A percentile compares a stretch with the other conserved stretches of the same genome.
These are phyloP conservation scores for Plutella xylostella DNA, from an alignment of 2,888 invertebrate species.

Conservation along the genomic window DNA sequence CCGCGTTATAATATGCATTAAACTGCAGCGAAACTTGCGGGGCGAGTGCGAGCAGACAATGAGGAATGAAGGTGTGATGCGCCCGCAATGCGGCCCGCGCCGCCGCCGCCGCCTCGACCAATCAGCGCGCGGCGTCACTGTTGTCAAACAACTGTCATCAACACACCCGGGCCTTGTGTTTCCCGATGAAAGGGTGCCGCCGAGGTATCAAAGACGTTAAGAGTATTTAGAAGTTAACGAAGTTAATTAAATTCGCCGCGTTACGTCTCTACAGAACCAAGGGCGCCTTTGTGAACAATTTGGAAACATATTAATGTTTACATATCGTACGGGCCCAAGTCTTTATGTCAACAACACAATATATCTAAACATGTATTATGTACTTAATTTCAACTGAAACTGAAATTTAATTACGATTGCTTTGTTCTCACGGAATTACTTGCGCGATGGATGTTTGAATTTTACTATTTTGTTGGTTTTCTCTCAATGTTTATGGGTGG, in stretches of 20 bases:
- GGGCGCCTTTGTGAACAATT: slow-evolving; percentile 60
- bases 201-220: slow-evolving; percentile 66
- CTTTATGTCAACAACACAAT: slow-evolving; percentile 32
- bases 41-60: slow-evolving; percentile 52
- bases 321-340: slow-evolving; percentile 52
- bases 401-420: slow-evolving; percentile 48
- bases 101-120: slow-evolving; percentile 20
- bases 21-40: slow-evolving; percentile 54
- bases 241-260: slow-evolving; percentile 67
- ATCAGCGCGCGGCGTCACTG: slow-evolving; percentile 23
- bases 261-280: slow-evolving; percentile 59
- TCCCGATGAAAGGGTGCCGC: slow-evolving; percentile 56
- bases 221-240: slow-evolving; percentile 69
- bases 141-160: slow-evolving; percentile 57
- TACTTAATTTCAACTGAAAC: slow-evolving; percentile 23
- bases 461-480: neutral
- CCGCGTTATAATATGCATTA: slow-evolving; percentile 66
- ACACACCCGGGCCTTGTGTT: slow-evolving; percentile 43
- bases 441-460: neutral
- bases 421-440: slow-evolving; percentile 26
- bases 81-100: slow-evolving; percentile 51
- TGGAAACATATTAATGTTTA: slow-evolving; percentile 57
- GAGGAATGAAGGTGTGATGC: slow-evolving; percentile 62
- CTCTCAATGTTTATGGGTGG: too few relatives aligned
- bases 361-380: slow-evolving; percentile 12